These are phyloP conservation scores for Circaetus cinerascens DNA, from an alignment of 2,113 vertebrate species.

Conservation along the genomic window DNA sequence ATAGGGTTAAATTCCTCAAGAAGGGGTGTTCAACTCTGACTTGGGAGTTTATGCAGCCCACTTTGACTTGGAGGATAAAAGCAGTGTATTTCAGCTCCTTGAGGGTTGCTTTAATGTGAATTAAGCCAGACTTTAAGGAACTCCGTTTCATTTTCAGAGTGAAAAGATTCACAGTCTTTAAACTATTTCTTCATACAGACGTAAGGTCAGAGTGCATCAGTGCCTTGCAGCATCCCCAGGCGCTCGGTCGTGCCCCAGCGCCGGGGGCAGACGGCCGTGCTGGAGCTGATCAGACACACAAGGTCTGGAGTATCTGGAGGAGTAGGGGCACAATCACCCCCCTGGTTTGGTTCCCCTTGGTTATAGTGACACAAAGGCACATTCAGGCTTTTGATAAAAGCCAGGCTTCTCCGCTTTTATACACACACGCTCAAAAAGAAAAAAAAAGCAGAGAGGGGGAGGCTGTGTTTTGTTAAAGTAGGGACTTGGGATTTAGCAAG, in stretches of 20 bases:
- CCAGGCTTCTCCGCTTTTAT: conserved; percentile 5
- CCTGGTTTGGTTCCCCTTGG: background rate
- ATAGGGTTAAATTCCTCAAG: background rate
- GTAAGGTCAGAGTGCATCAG: background rate
- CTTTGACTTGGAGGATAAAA: background rate
- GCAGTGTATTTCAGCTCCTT: background rate
- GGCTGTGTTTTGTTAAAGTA: background rate
- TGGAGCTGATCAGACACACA: background rate
- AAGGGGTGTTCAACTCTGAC: background rate
- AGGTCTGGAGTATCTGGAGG: background rate
- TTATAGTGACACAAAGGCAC: background rate
- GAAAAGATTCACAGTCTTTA: background rate
- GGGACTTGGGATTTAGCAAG: background rate
- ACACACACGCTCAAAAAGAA: background rate
- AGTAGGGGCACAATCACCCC: background rate
- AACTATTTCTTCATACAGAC: background rate
- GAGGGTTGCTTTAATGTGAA: background rate
- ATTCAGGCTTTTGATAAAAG: conserved; percentile 41
- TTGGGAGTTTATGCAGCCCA: background rate
- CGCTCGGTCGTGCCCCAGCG: background rate
- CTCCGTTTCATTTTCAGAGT: background rate
- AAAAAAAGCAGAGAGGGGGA: background rate
- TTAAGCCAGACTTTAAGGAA: background rate
- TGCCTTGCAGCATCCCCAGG: background rate
- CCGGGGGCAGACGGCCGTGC: accelerated